A percentile compares a stretch with the other conserved stretches of the same genome.
Conservation (phyloP, 2,113 vertebrate genomes). For the Brachirus orientalis region DNA sequence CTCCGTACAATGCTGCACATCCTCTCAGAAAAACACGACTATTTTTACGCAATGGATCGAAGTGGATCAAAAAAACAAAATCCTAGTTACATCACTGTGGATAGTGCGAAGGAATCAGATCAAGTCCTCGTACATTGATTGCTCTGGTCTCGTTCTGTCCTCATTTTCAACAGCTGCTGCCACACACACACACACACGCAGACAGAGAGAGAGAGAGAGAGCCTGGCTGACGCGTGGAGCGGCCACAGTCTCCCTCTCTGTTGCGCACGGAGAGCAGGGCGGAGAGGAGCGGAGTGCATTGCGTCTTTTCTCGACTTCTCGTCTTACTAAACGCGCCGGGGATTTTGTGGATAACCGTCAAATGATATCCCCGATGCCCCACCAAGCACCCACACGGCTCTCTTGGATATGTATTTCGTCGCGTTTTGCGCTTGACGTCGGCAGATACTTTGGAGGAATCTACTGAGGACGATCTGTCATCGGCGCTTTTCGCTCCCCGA, state of each 20-base stretch:
- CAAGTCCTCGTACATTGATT: constrained; percentile 81
- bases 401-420: constrained; percentile 71
- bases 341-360: constrained; percentile 74
- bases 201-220: constrained; percentile 4
- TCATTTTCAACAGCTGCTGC: constrained; percentile 75
- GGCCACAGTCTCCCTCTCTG: constrained; percentile 72
- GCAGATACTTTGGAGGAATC: constrained; percentile 73
- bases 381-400: constrained; percentile 22
- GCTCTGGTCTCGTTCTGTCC: constrained; percentile 81
- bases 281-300: constrained; percentile 73
- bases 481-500: constrained; percentile 65
- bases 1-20: neutral
- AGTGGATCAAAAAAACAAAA: constrained; percentile 13
- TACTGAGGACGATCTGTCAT: constrained; percentile 81
- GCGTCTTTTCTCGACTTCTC: constrained; percentile 74
- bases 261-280: constrained; percentile 78
- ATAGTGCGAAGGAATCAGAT: constrained; percentile 73
- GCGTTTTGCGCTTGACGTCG: constrained; percentile 59
- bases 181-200: constrained; percentile 48
- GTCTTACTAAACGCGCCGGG: constrained; percentile 48
- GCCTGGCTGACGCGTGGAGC: constrained; percentile 68
- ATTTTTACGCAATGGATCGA: constrained; percentile 16
- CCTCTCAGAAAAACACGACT: neutral
- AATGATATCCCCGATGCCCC: neutral
- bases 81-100: constrained; percentile 45